Conservation (phyloP, 2,888 invertebrate genomes). For the Mylabris sibirica region DNA sequence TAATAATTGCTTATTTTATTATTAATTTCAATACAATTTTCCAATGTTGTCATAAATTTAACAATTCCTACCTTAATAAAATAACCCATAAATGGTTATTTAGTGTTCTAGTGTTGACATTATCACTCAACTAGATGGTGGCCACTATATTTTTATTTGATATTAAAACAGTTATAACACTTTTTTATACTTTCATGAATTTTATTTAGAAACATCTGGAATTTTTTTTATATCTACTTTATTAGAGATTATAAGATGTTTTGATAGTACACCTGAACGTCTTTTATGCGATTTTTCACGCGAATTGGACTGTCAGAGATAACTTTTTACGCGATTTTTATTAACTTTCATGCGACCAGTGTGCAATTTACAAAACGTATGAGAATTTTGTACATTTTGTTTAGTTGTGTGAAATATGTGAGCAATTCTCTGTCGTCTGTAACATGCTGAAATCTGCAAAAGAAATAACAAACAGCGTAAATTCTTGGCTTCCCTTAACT, state of each 20-base stretch:
- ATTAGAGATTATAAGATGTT: background rate
- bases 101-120: background rate
- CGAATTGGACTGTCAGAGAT: too few species aligned
- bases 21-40: background rate
- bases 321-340: too few species aligned
- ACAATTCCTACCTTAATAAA: slow-evolving; percentile 2
- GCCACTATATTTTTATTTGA: background rate
- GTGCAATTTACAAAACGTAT: too few species aligned
- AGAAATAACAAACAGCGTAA: too few species aligned
- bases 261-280: too few species aligned
- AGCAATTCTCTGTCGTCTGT: too few species aligned
- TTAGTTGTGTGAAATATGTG: too few species aligned
- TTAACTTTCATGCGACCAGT: too few species aligned
- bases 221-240: background rate
- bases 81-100: slow-evolving; percentile 2
- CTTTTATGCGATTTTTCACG: too few species aligned
- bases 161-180: slow-evolving; percentile 2
- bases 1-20: slow-evolving; percentile 5
- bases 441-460: too few species aligned
- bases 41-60: background rate
- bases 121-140: slow-evolving; percentile 6
- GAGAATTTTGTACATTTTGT: too few species aligned
- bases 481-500: too few species aligned
- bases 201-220: background rate
- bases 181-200: background rate